Conservation (phyloP, 2,888 invertebrate genomes). For the Polia nebulosa region DNA sequence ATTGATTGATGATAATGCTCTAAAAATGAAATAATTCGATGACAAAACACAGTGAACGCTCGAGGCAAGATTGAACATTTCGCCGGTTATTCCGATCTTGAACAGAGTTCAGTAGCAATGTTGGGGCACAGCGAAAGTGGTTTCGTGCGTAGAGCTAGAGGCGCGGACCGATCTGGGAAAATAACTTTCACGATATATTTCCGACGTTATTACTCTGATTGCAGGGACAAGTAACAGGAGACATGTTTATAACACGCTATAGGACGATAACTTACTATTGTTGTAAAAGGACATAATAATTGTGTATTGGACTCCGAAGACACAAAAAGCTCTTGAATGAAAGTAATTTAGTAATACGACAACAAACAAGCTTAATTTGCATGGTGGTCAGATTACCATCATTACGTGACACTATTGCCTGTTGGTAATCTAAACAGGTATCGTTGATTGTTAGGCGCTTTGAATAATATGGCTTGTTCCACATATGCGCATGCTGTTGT, state of each 20-base stretch:
- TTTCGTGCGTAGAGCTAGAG: conserved; percentile 80
- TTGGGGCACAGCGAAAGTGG: conserved; percentile 86
- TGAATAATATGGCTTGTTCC: conserved; percentile 66
- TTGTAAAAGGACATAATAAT: conserved; percentile 18
- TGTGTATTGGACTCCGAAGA: conserved; percentile 34
- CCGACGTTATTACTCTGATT: conserved; percentile 80
- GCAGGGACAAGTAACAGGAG: conserved; percentile 72
- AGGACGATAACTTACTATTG: conserved; percentile 20
- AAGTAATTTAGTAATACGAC: conserved; percentile 39
- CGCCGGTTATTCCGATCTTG: conserved; percentile 65
- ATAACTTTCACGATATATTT: conserved; percentile 90
- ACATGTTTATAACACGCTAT: conserved; percentile 27
- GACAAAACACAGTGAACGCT: conserved; percentile 33
- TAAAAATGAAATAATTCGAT: conserved; percentile 25
- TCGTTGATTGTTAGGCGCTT: conserved; percentile 61
- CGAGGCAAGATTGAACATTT: conserved; percentile 39
- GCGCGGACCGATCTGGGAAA: conserved; percentile 82
- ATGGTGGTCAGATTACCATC: conserved; percentile 67
- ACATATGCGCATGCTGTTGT: conserved; percentile 33
- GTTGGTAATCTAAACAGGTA: conserved; percentile 74
- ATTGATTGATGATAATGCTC: conserved; percentile 38
- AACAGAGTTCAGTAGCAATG: conserved; percentile 77
- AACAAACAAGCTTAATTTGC: conserved; percentile 57
- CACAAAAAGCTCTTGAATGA: conserved; percentile 51
- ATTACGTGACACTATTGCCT: conserved; percentile 72